phyloP scores from a whole-genome alignment of 2,113 vertebrate species.

The Saccopteryx bilineata region DNA sequence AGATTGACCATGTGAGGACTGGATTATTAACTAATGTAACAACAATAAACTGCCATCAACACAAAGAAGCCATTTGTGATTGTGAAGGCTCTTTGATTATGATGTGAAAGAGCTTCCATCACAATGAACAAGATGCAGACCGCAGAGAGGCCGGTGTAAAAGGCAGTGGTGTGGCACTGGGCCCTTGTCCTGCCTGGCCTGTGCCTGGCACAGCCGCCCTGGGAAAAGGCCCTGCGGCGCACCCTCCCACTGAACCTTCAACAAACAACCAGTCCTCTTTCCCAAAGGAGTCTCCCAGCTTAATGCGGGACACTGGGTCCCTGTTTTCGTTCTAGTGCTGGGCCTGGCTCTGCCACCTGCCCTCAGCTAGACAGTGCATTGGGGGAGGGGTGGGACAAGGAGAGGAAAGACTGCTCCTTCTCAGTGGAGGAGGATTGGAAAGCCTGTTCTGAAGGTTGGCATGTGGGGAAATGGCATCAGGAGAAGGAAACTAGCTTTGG shows the following conservation, averaged over 20 bases:
- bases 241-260: background rate
- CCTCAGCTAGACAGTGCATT: background rate
- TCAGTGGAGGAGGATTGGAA: background rate
- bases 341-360: background rate
- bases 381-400: background rate
- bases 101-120: constrained; percentile 33
- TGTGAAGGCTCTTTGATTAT: constrained; percentile 69
- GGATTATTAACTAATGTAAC: constrained; percentile 46
- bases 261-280: background rate
- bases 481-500: background rate
- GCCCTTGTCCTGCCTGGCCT: background rate
- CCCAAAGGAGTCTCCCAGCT: background rate
- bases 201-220: background rate
- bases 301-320: background rate
- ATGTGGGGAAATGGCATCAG: background rate
- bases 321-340: background rate
- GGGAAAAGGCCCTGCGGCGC: background rate
- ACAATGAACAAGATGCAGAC: background rate
- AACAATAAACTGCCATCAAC: constrained; percentile 36
- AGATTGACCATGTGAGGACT: constrained; percentile 7
- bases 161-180: background rate
- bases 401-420: background rate
- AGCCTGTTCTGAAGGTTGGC: background rate
- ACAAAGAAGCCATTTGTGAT: constrained; percentile 57
- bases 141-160: background rate